phyloP scores from a whole-genome alignment of 2,113 vertebrate species.

The Tursiops truncatus region DNA sequence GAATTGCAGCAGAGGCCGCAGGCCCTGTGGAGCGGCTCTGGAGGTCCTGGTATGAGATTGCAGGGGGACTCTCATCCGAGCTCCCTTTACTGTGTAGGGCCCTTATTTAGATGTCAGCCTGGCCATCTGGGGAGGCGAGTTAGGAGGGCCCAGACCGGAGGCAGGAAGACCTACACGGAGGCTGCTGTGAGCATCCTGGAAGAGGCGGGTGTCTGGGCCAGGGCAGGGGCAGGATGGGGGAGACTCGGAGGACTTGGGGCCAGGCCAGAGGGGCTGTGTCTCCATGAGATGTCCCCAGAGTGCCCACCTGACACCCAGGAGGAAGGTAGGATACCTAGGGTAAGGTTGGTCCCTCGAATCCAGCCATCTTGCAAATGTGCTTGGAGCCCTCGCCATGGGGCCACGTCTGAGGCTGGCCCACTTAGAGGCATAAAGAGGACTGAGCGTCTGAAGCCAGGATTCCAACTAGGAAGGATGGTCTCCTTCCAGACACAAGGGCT shows the following conservation, averaged over 20 bases:
- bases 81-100: not conserved
- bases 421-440: not conserved
- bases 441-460: not conserved
- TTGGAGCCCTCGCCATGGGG: not conserved
- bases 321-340: no score
- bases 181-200: accelerated
- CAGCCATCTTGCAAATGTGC: not conserved
- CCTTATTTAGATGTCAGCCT: not conserved
- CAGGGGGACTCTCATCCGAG: accelerated
- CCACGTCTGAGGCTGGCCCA: not conserved
- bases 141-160: not conserved
- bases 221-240: no score
- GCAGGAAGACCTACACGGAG: not conserved
- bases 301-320: accelerated
- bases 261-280: not conserved
- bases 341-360: not conserved
- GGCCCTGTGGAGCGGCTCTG: accelerated
- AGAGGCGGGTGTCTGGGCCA: not conserved
- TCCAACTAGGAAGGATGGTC: no score
- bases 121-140: accelerated
- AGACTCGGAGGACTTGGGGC: not conserved
- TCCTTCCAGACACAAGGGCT: not conserved
- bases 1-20: not conserved
- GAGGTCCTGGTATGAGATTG: no score
- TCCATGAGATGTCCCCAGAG: not conserved